Evolutionary conservation across 1,140 invertebrate genomes (phyloP), one percentile per base, ranked within the genome.

Genomic region (Caerostris extrusa): DNA sequence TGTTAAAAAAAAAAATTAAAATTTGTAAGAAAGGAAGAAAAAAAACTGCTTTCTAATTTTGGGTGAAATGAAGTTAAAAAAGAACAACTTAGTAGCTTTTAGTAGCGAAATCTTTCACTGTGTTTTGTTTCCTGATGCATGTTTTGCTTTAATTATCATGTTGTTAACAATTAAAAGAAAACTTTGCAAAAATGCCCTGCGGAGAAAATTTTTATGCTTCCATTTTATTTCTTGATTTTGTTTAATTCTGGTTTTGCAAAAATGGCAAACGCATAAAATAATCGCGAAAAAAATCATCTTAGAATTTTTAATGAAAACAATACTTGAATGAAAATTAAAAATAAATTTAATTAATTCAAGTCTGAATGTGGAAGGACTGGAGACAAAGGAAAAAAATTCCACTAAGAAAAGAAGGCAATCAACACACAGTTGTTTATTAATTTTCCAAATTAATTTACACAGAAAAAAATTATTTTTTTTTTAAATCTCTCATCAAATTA

Each of bases 261-360:
- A 64, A 69, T 61, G 56, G 82, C 55, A 56, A 57, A 57, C 3
- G n/a, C 10, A 89, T 60, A 60, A 60, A 61, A 58, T n/a, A 19
- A 58, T 86, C 57, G 85, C 17, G 57, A 64, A 89, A 67, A 89
- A 71, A 89, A 89, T 61, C 58, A 69, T 69, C 19, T n/a, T 19
- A 12, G 60, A 88, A 89, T 67, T 89, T 61, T 89, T 89, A 89
- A 89, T 89, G 87, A 89, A 53, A 89, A 53, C 87, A 57, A 71
- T 61, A 64, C 60, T 19, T 69, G 87, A 17, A 69, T 8, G 64
- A 69, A 86, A 89, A 89, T 89, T 89, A 56, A 89, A 89, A 89
- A 89, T 89, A 89, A 89, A 89, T 69, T 89, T 89, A 89, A 89
- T 89, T 89, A 89, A 71, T 89, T 89, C 53, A 60, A 69, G 61